Evolutionary conservation across 2,113 vertebrate genomes (phyloP), one percentile per base, ranked within the genome.

Genomic region (Megaptera novaeangliae): DNA sequence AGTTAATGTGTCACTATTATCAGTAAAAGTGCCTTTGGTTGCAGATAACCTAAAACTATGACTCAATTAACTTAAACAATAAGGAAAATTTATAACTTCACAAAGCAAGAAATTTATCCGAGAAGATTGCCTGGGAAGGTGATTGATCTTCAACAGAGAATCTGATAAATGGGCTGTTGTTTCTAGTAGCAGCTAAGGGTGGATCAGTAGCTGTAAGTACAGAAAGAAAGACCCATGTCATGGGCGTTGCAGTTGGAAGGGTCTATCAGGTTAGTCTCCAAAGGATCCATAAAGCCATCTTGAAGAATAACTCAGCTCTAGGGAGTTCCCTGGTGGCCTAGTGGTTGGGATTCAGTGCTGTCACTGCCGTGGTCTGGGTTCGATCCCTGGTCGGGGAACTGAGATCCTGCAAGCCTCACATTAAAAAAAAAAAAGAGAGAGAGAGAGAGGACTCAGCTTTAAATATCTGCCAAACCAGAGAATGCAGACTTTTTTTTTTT

Each of bases 381-480:
- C 5, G 34, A 20, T 34, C 74, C 29, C 46, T n/a, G 74, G 29
- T 4, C 34, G 2, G 31, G 5, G 29, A 77, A 46, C 44, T 77
- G 74, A 77, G 46, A 77, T 77, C 44, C 74, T 77, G 74, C 74
- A 77, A 52, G 74, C 44, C 49, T 17, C 46, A 21, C 20, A 1
- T 77, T 77, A 34, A 52, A 29, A 52, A 21, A 29, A 52, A 21
- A n/a, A 52, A 5, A 52, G 49, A 52, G 52, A 52, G 52, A 44
- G 41, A 52, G 49, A 52, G 49, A 52, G 49, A 52, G 0, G 74
- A 34, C 34, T 96, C 64, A 57, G 88, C 82, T 94, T 93, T 85
- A 94, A 93, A 74, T n/a, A 85, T 78, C 41, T 84, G 86, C 89
- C 71, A 95, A 90, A 64, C 14, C 81, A 91, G 85, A 88, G 41